Evolutionary conservation across 2,888 invertebrate species (phyloP), one percentile per base, ranked within the genome.

Genomic region (Auanema freiburgensis): DNA sequence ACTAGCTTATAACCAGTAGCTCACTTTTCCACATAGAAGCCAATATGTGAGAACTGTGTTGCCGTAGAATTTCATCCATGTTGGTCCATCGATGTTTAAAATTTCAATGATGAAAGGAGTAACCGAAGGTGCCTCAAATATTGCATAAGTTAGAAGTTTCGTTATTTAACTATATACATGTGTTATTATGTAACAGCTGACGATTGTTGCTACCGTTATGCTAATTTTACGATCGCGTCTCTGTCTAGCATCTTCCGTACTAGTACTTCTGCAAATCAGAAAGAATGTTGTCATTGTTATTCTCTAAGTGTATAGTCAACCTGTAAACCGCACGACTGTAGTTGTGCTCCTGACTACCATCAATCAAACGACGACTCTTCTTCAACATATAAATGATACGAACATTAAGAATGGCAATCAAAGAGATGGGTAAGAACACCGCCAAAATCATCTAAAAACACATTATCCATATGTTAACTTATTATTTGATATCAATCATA

Each of bases 21-120:
- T 46, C 18, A 62, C 62, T 51, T 62, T 62, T 62, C 62, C 62
- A 57, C 62, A 62, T 1, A 62, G 57, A 10, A 62, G 62, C 62
- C 62, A 62, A 23, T 62, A 62, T 41, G 53, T 62, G 40, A 62
- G 25, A 23, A 62, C 11, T 1, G 62, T 57, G 25, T 61, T 55
- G 23, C 62, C 62, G 40, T 40, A 62, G 40, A 57, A 46, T 21
- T 62, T 62, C 57, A 62, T 57, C 62, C 62, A 62, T 21, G 24
- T 23, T 1, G 62, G 62, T 42, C 40, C 40, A 14, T 41, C 51
- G n/a, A 62, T 24, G 14, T 57, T 21, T 43, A 57, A 41, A 6
- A 62, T 50, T 18, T 62, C 62, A 11, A 57, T 42, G 24, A 62
- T 43, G 57, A 62, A 62, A 2, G 62, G 62, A n/a, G 57, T 24